Evolutionary conservation across 2,888 invertebrate genomes (phyloP).

Genomic region (Oligia latruncula): DNA sequence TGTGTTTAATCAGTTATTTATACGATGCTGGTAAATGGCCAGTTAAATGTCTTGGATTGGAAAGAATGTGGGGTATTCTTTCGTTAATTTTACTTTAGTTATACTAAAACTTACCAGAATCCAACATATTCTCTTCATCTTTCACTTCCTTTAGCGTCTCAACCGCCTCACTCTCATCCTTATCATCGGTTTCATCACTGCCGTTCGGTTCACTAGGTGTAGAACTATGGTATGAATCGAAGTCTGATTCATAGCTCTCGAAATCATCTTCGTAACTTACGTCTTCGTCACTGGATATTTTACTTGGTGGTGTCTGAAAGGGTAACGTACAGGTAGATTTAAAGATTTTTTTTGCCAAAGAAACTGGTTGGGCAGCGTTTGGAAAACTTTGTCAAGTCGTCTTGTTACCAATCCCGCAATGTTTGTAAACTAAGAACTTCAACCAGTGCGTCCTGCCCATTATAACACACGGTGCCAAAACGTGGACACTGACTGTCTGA

Average conservation of each 20-base stretch:
- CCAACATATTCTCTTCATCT: slow-evolving; percentile 85
- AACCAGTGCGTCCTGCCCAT: too few relatives aligned
- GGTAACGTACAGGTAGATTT: too few relatives aligned
- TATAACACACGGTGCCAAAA: too few relatives aligned
- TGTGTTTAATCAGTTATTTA: too few relatives aligned
- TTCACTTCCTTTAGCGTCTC: slow-evolving; percentile 71
- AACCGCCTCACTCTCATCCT: slow-evolving; percentile 43
- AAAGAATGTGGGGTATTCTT: not conserved
- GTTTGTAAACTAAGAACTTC: too few relatives aligned
- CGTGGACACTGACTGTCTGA: too few relatives aligned
- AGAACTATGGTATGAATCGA: slow-evolving; percentile 84
- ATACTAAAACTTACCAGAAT: slow-evolving; percentile 78
- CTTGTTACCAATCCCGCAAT: too few relatives aligned
- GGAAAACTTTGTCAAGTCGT: too few relatives aligned
- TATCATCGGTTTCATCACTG: slow-evolving; percentile 44
- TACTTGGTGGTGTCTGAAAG: slow-evolving; percentile 56
- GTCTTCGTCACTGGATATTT: slow-evolving; percentile 80
- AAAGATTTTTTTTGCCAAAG: too few relatives aligned
- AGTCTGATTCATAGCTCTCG: slow-evolving; percentile 88
- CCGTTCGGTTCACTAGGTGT: slow-evolving; percentile 55
- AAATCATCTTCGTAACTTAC: slow-evolving; percentile 88
- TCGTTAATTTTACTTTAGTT: not conserved
- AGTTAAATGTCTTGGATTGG: not conserved
- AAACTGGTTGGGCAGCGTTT: too few relatives aligned
- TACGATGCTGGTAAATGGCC: too few relatives aligned